Evolutionary conservation across 1,140 invertebrate genomes (phyloP).

Genomic region (Drosophila virilis): DNA sequence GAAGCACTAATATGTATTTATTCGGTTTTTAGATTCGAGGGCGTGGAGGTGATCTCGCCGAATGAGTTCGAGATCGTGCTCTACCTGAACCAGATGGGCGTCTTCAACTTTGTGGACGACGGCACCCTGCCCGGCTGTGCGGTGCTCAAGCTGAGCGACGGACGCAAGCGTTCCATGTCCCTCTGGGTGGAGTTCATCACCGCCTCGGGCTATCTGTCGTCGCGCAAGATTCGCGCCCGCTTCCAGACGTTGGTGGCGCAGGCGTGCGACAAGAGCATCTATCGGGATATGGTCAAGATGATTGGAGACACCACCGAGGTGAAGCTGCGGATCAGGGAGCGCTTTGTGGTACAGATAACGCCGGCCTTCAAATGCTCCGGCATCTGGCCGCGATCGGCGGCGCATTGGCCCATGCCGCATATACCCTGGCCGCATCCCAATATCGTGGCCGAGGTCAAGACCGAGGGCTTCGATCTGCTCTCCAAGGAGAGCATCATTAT

Average conservation of each 20-base stretch:
- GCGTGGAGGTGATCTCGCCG: slow-evolving; percentile 94
- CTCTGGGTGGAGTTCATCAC: slow-evolving; percentile 99
- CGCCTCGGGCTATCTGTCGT: slow-evolving; percentile 96
- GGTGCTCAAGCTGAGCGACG: slow-evolving; percentile 97
- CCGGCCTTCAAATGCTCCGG: slow-evolving; percentile 97
- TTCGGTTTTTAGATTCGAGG: slow-evolving; percentile 88
- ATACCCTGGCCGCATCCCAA: slow-evolving; percentile 96
- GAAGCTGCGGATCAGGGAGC: slow-evolving; percentile 94
- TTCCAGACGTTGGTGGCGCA: slow-evolving; percentile 97
- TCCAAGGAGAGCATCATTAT: slow-evolving; percentile 92
- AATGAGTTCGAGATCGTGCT: slow-evolving; percentile 97
- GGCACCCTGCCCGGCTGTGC: slow-evolving; percentile 98
- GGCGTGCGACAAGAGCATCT: slow-evolving; percentile 96
- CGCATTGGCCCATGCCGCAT: slow-evolving; percentile 96
- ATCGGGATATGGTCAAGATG: slow-evolving; percentile 97
- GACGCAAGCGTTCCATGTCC: slow-evolving; percentile 97
- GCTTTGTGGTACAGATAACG: slow-evolving; percentile 96
- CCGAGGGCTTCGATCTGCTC: slow-evolving; percentile 96
- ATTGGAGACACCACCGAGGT: slow-evolving; percentile 96
- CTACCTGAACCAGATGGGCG: slow-evolving; percentile 99
- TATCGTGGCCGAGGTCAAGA: slow-evolving; percentile 95
- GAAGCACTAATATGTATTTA: neutral
- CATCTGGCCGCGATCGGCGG: slow-evolving; percentile 96
- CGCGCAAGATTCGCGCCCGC: slow-evolving; percentile 95
- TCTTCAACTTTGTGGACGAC: slow-evolving; percentile 98